Conservation (phyloP, 2,113 vertebrate species). For the Pristiophorus japonicus region DNA sequence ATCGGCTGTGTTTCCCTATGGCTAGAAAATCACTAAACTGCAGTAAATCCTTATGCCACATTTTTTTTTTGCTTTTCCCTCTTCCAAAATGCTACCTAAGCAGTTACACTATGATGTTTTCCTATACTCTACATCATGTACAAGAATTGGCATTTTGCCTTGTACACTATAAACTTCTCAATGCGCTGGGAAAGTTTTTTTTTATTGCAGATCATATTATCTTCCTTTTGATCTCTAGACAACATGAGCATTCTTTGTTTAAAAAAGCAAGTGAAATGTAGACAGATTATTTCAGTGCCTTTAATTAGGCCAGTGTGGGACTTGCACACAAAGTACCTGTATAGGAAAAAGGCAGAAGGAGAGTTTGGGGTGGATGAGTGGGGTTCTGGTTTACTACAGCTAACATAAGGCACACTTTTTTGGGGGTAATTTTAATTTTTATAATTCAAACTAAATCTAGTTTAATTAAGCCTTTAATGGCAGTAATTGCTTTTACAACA, state of each 20-base stretch:
- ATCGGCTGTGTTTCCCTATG: neutral
- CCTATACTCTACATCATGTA: neutral
- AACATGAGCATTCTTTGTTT: neutral
- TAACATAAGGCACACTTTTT: neutral
- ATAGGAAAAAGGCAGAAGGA: neutral
- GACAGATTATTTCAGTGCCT: neutral
- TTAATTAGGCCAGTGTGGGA: neutral
- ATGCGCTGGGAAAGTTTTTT: neutral
- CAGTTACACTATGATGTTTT: neutral
- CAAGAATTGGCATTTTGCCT: neutral
- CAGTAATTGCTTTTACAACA: neutral
- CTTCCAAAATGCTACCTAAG: neutral
- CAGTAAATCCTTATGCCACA: neutral
- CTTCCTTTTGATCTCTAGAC: neutral
- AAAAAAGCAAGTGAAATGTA: neutral
- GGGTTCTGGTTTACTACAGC: neutral
- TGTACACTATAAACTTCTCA: neutral
- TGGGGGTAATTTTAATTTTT: neutral
- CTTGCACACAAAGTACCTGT: neutral
- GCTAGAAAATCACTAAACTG: neutral
- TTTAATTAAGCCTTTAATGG: neutral
- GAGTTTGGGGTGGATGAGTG: neutral
- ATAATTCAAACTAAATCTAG: neutral
- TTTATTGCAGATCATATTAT: neutral
- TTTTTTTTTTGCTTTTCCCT: neutral